A percentile compares a stretch with the other conserved stretches of the same genome.
phyloP scores from a whole-genome alignment of 2,113 vertebrate genomes.

The Elaphurus davidianus region DNA sequence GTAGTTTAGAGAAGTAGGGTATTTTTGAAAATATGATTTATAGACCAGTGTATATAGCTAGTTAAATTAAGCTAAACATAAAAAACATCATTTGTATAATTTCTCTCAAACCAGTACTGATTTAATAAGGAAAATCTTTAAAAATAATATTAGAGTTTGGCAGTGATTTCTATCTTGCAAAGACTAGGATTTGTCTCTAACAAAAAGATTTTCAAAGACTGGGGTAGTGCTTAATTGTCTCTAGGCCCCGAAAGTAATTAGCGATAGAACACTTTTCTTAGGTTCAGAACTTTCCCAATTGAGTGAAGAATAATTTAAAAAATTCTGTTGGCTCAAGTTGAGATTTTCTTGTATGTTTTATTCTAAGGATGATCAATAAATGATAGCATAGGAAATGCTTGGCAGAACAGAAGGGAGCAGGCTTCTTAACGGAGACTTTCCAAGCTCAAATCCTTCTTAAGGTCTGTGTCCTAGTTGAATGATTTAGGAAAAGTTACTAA shows the following conservation, averaged over 20 bases:
- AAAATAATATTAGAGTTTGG: background rate
- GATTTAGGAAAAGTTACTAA: background rate
- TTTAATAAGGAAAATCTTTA: background rate
- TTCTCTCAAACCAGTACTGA: background rate
- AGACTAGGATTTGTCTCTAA: background rate
- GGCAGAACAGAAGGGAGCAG: background rate
- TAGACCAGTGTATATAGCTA: background rate
- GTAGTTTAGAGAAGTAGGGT: background rate
- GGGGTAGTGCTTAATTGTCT: background rate
- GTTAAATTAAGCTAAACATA: background rate
- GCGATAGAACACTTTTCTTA: background rate
- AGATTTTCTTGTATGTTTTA: background rate
- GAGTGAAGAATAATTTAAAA: background rate
- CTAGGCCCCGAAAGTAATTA: background rate
- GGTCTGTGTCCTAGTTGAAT: background rate
- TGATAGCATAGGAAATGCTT: background rate
- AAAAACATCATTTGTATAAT: background rate
- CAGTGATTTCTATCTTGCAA: background rate
- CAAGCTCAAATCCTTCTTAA: background rate
- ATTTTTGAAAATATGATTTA: background rate
- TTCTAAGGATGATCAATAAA: background rate
- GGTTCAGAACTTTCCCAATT: background rate
- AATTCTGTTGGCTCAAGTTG: background rate
- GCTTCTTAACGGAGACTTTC: background rate
- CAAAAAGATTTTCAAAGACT: background rate